Evolutionary conservation across 2,797 vertebrate genomes (phyloP).

Genomic region (Manis crassicaudata): DNA sequence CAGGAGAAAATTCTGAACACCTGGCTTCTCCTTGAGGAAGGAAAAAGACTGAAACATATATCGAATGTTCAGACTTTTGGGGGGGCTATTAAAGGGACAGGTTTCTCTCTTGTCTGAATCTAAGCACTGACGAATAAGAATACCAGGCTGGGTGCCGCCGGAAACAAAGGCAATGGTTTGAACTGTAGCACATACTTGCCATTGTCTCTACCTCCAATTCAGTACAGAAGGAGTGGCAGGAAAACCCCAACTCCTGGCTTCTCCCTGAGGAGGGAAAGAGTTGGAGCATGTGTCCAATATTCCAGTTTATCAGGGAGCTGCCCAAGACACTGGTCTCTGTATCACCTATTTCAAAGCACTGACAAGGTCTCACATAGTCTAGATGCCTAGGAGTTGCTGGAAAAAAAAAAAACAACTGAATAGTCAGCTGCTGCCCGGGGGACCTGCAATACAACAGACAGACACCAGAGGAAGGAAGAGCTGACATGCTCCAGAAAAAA

Average conservation of each 20-base stretch:
- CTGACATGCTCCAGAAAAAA: not conserved
- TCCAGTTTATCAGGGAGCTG: not conserved
- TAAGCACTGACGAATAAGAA: not conserved
- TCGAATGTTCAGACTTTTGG: not conserved
- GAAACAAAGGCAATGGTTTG: not conserved
- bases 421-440: not conserved
- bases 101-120: not conserved
- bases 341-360: not conserved
- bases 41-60: not conserved
- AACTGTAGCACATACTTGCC: not conserved
- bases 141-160: not conserved
- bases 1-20: not conserved
- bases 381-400: not conserved
- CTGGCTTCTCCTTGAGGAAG: not conserved
- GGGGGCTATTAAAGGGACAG: not conserved
- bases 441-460: not conserved
- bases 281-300: not conserved
- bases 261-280: not conserved
- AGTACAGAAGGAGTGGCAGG: not conserved
- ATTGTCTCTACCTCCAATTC: not conserved
- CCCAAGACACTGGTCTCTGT: not conserved
- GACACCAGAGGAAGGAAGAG: slow-evolving; percentile 11
- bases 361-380: not conserved
- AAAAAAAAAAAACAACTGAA: not conserved
- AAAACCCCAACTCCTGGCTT: not conserved